Evolutionary conservation across 2,113 vertebrate genomes (phyloP).

Genomic region (Apaloderma vittatum): DNA sequence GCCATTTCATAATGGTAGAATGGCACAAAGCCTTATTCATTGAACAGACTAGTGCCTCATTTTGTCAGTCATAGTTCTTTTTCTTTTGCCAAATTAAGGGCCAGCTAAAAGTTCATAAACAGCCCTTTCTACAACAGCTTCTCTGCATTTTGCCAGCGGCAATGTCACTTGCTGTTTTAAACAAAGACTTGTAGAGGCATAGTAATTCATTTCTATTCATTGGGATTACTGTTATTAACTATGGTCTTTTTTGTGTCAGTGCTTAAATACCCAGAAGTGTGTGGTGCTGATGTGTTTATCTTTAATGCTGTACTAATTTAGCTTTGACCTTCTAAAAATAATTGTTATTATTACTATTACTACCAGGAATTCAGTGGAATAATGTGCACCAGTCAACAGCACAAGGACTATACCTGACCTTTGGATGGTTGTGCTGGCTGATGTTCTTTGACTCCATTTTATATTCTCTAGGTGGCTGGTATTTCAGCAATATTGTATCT

Average conservation of each 20-base stretch:
- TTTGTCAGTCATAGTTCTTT: not conserved
- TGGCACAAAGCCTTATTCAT: not conserved
- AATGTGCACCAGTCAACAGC: conserved; percentile 66
- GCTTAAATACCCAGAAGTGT: not conserved
- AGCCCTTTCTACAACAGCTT: not conserved
- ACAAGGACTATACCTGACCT: conserved; percentile 63
- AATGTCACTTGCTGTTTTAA: conserved; percentile 13
- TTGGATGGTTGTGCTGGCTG: conserved; percentile 79
- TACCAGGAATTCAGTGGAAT: conserved; percentile 80
- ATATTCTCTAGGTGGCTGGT: conserved; percentile 80
- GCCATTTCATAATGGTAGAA: not conserved
- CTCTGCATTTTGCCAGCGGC: not conserved
- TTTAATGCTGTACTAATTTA: not conserved
- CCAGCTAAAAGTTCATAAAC: not conserved
- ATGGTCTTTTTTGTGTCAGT: not conserved
- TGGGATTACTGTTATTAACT: not conserved
- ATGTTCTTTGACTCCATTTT: conserved; percentile 79
- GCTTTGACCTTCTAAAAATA: conserved; percentile 18
- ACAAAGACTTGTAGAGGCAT: not conserved
- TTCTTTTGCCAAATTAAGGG: not conserved
- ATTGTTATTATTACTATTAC: not conserved
- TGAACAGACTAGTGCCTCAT: not conserved
- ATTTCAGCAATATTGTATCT: conserved; percentile 77
- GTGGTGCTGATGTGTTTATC: not conserved
- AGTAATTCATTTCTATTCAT: not conserved